Percentiles rank a stretch among this genome's conserved stretches.
These are phyloP conservation scores for Bugula neritina DNA, from an alignment of 2,888 invertebrate genomes.

Conservation along the genomic window DNA sequence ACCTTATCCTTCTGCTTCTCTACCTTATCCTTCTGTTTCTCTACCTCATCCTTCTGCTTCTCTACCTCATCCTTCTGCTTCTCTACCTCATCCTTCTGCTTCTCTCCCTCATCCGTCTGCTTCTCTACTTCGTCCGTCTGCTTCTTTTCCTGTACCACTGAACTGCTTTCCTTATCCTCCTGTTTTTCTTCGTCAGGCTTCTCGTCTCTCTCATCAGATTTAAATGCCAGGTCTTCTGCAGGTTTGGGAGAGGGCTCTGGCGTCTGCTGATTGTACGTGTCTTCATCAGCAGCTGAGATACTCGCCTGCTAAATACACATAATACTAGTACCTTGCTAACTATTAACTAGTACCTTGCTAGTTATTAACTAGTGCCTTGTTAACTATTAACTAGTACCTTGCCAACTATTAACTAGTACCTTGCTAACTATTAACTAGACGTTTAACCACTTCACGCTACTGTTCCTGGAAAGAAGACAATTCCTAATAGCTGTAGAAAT, in stretches of 20 bases:
- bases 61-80: neutral
- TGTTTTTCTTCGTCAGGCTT: slow-evolving; percentile 20
- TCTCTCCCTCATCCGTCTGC: slow-evolving; percentile 26
- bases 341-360: too few species aligned
- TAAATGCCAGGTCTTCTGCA: too few species aligned
- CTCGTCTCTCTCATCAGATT: neutral
- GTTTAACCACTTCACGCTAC: too few species aligned
- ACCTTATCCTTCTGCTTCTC: slow-evolving; percentile 27
- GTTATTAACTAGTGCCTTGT: too few species aligned
- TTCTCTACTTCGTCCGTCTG: neutral
- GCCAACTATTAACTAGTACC: too few species aligned
- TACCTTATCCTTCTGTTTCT: slow-evolving; percentile 28
- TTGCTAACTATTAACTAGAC: too few species aligned
- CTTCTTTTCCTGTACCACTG: neutral
- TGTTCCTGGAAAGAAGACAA: too few species aligned
- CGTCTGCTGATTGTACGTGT: slow-evolving; percentile 30
- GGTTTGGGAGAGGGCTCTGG: slow-evolving; percentile 31
- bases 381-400: too few species aligned
- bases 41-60: slow-evolving; percentile 26
- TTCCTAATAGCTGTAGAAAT: too few species aligned
- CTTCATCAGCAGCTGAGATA: slow-evolving; percentile 29
- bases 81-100: slow-evolving; percentile 21
- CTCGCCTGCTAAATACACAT: too few species aligned
- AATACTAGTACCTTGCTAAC: too few species aligned
- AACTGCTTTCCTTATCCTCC: neutral